A percentile compares a stretch with the other conserved stretches of the same genome.
Evolutionary conservation across 2,113 vertebrate genomes (phyloP).

Genomic region (Anarrhichthys ocellatus): DNA sequence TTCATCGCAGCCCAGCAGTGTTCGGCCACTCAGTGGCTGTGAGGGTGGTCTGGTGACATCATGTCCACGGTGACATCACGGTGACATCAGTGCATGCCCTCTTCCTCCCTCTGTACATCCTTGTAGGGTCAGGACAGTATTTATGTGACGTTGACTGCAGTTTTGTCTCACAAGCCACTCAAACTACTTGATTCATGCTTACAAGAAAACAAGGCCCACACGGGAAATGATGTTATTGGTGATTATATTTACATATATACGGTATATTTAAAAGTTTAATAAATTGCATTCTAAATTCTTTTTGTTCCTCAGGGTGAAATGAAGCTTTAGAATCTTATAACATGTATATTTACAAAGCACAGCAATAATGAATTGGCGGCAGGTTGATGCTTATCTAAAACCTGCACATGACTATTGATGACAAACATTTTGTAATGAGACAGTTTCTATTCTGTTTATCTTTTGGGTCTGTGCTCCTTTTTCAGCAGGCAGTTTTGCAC

Average conservation of each 20-base stretch:
- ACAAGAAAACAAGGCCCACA: slow-evolving; percentile 2
- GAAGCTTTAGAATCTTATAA: slow-evolving; percentile 74
- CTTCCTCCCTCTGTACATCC: slow-evolving; percentile 10
- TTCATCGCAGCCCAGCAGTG: not conserved
- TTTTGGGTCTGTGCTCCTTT: slow-evolving; percentile 56
- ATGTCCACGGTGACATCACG: not conserved
- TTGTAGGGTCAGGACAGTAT: slow-evolving; percentile 24
- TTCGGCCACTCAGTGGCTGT: not conserved
- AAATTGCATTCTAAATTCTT: slow-evolving; percentile 64
- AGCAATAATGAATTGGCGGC: slow-evolving; percentile 81
- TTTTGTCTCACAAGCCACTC: slow-evolving; percentile 16
- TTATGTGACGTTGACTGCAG: slow-evolving; percentile 18
- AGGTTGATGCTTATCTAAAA: slow-evolving; percentile 29
- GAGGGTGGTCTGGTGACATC: not conserved
- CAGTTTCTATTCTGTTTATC: slow-evolving; percentile 53
- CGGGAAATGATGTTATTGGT: slow-evolving; percentile 7
- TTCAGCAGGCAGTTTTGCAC: slow-evolving; percentile 75
- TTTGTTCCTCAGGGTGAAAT: slow-evolving; percentile 80
- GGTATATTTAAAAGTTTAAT: slow-evolving; percentile 44
- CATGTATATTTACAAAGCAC: slow-evolving; percentile 58
- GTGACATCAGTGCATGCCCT: slow-evolving; percentile 28
- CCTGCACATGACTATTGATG: slow-evolving; percentile 27
- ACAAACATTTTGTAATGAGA: slow-evolving; percentile 59
- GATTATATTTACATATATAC: slow-evolving; percentile 38
- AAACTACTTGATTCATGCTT: slow-evolving; percentile 28